phyloP scores from a whole-genome alignment of 2,888 invertebrate species.

The Disparrhopalites patrizii region DNA sequence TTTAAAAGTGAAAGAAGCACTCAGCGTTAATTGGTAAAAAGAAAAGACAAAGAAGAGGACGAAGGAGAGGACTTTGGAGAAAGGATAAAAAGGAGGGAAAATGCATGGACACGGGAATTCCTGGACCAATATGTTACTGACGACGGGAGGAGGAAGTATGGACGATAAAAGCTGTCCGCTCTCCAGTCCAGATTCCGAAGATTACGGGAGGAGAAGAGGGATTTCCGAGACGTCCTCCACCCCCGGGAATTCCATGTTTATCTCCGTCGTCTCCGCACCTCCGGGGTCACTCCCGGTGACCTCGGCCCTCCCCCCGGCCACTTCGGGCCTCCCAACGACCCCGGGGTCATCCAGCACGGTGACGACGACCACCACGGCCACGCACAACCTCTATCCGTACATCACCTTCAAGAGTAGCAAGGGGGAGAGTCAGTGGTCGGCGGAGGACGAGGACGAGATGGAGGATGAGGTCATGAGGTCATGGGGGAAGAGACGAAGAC shows the following conservation, averaged over 20 bases:
- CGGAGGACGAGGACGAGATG: neutral
- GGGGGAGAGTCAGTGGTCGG: neutral
- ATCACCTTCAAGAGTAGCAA: constrained; percentile 1
- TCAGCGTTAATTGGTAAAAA: too few relatives aligned
- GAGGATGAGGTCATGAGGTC: too few relatives aligned
- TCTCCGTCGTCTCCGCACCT: constrained; percentile 17
- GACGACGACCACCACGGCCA: constrained; percentile 4
- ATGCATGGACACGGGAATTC: constrained; percentile 14
- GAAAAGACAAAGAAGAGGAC: neutral
- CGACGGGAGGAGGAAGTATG: neutral
- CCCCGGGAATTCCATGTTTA: neutral
- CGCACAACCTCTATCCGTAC: constrained; percentile 11
- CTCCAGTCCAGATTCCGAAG: too few relatives aligned
- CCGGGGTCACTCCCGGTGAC: neutral
- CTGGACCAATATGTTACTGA: constrained; percentile 18
- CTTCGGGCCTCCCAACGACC: neutral
- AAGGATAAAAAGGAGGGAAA: neutral
- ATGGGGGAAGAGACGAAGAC: neutral
- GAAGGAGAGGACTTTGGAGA: neutral
- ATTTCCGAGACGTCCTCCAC: neutral
- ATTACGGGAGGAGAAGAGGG: too few relatives aligned
- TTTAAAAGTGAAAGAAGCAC: neutral
- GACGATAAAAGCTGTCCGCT: too few relatives aligned
- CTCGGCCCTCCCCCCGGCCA: neutral
- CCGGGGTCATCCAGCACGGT: constrained; percentile 11